Base-by-base conservation (phyloP, 2,797 vertebrate species). In the Bucorvus abyssinicus region DNA sequence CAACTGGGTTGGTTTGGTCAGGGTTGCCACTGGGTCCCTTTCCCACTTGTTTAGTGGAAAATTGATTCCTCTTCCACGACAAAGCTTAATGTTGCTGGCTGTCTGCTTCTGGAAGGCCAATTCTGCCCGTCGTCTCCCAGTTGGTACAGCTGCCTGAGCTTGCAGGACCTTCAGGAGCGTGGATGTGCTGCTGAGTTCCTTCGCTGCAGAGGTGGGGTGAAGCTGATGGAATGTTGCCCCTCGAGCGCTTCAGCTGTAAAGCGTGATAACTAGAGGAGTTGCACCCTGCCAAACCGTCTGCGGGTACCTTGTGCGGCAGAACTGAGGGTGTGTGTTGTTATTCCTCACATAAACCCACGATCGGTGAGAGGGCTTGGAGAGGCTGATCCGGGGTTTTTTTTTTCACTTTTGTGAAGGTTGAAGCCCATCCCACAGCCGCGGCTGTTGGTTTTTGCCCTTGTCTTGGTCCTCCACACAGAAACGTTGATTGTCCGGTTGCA, bases 381-480 rank as follows among this genome's bases (percentile, higher is more conserved):
- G 29, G 8, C 27, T 63, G 61, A 12, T 70, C 5, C 24, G 34
- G 15, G 40, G 74, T 80, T 1, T 0, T 40, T 1, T 0, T 40
- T 90, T 88, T 50, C 34, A 44, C 45, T 87, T 82, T 0, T 1
- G 8, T 60, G 42, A 75, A 84, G 75, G 73, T 61, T 55, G 61
- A 63, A 84, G 81, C 70, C 79, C 36, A 12, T 30, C 55, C 42
- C 0, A 1, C 27, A 57, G 42, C 42, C 3, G 0, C 40, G 34
- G 57, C 49, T 64, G 24, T 45, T 84, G 47, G 18, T 80, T 85
- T 74, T 53, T 65, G 50, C 11, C 23, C 1, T 71, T 38, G 52
- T 57, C n/a, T 49, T 12, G 1, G 50, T 71, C 32, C 73, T 79
- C 8, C 14, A 12, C 63, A 59, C 63, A 84, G 86, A 40, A 68